Evolutionary conservation across 2,888 invertebrate species (phyloP), one percentile per base, ranked within the genome.

Genomic region (Sarcophaga carnaria): DNA sequence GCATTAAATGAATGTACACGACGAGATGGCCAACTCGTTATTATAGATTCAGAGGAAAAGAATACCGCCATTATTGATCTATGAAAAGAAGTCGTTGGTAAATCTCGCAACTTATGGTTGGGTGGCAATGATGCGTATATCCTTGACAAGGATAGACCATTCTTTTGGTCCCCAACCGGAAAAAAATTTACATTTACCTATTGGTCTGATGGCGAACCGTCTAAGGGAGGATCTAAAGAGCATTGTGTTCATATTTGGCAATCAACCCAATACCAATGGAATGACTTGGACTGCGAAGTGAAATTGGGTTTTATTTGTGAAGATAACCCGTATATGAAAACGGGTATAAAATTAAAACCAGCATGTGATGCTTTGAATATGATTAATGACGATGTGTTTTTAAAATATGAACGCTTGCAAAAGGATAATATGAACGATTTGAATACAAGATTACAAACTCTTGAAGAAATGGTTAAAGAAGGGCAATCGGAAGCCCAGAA

Each of bases 221-320:
- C 47, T 25, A 74, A 83, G 69, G 2, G 2, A 4, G 4, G 14
- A 4, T 2, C 11, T 4, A 0, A 1, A 2, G 78, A 78, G 25
- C 62, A 83, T 27, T 83, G 83, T 63, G 74, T 22, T n/a, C 83
- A 83, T 14, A 78, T 78, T 14, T 84, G 83, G 27, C 14, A 27
- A 1, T 3, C 1, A 0, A 12, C 27, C 11, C 14, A 20, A 4
- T 84, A 54, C 14, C 1, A 27, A n/a, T 84, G 83, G 83, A 75
- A 75, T 37, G 83, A 20, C 20, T 20, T 20, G 20, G 4, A n/a
- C 0, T 84, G 83, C 12, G 14, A 11, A 8, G 2, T 2, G 0
- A 20, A 75, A 54, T 49, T 70, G 47, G 83, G 83, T 59, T 75
- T 70, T 4, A 79, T 84, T 25, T 83, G 83, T 69, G 78, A 79